phyloP scores from a whole-genome alignment of 2,113 vertebrate genomes.

The Microcebus tavaratra region DNA sequence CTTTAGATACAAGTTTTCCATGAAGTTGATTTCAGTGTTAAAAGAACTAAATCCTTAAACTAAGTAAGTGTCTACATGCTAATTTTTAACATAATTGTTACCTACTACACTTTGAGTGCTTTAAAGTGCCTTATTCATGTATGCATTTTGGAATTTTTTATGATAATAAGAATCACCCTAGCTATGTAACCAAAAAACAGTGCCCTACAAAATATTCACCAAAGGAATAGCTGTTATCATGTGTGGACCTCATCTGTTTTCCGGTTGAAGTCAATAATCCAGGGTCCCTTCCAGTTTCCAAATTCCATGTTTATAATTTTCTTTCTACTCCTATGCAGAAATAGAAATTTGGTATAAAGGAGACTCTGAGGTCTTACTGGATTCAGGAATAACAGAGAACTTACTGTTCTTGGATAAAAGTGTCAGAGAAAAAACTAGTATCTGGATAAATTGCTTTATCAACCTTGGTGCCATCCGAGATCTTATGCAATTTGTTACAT shows the following conservation, averaged over 20 bases:
- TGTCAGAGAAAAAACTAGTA: background rate
- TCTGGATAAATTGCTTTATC: background rate
- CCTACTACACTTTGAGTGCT: background rate
- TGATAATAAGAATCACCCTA: background rate
- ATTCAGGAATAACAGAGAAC: background rate
- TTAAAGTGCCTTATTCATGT: background rate
- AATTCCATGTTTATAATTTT: background rate
- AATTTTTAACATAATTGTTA: slow-evolving; percentile 18
- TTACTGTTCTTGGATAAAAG: slow-evolving; percentile 24
- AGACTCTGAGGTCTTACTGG: background rate
- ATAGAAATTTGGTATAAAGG: background rate
- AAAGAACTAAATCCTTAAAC: background rate
- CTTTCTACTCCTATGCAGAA: background rate
- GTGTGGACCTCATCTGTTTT: background rate
- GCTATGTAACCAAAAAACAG: background rate
- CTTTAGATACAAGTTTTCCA: background rate
- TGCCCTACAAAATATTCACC: background rate
- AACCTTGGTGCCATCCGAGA: background rate
- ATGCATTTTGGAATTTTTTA: background rate
- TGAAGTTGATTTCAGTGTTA: background rate
- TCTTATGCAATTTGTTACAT: background rate
- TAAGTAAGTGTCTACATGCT: background rate
- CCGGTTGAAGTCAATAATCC: background rate
- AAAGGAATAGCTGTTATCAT: background rate
- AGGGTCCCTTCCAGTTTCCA: background rate